Evolutionary conservation across 2,113 vertebrate species (phyloP).

Genomic region (Datnioides undecimradiatus): DNA sequence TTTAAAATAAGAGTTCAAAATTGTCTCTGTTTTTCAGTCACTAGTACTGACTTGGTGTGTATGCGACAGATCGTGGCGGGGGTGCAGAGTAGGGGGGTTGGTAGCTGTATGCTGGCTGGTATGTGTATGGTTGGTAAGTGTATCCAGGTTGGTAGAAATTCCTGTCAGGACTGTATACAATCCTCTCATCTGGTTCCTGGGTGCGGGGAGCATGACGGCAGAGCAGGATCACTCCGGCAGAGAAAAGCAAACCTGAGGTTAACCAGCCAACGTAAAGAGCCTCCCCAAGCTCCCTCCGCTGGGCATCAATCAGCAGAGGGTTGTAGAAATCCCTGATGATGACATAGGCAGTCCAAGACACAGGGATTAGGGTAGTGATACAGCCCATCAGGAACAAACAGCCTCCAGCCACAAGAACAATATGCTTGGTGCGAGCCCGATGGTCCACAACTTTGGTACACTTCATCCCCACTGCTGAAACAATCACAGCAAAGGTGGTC

Average conservation of each 20-base stretch:
- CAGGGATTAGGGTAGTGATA: conserved; percentile 82
- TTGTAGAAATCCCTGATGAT: conserved; percentile 87
- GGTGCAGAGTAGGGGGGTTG: conserved; percentile 75
- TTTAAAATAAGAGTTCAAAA: conserved; percentile 17
- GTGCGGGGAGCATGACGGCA: conserved; percentile 83
- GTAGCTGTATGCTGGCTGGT: conserved; percentile 75
- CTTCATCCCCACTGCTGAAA: conserved; percentile 86
- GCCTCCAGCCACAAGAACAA: conserved; percentile 83
- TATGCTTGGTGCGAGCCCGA: conserved; percentile 79
- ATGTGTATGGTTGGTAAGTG: conserved; percentile 68
- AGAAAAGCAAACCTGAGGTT: conserved; percentile 81
- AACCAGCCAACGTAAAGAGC: conserved; percentile 88
- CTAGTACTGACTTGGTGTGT: conserved; percentile 73
- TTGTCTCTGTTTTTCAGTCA: conserved; percentile 9
- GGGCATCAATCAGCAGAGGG: conserved; percentile 83
- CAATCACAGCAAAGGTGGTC: conserved; percentile 81
- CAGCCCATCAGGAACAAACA: conserved; percentile 82
- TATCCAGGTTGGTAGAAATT: conserved; percentile 72
- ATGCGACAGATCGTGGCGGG: conserved; percentile 73
- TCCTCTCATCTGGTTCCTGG: conserved; percentile 67
- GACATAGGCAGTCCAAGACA: conserved; percentile 84
- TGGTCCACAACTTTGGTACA: conserved; percentile 82
- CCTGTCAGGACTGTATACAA: conserved; percentile 53
- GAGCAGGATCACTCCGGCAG: conserved; percentile 83
- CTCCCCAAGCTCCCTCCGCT: conserved; percentile 85